These are phyloP conservation scores for Drosophila insularis DNA, from an alignment of 1,140 invertebrate species.

Conservation along the genomic window DNA sequence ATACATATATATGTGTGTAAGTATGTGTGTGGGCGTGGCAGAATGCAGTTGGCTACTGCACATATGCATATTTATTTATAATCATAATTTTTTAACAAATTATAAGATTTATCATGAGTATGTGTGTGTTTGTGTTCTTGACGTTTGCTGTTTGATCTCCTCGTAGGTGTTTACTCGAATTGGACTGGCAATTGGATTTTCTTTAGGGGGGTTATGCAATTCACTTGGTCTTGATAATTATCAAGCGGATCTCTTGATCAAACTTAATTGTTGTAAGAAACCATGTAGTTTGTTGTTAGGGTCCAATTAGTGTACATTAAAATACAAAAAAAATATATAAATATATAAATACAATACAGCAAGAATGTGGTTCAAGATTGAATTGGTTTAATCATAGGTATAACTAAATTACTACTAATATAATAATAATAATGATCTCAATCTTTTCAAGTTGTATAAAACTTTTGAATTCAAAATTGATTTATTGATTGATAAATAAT, in stretches of 20 bases:
- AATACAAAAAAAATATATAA: constrained; percentile 42
- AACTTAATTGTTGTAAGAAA: constrained; percentile 51
- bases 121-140: constrained; percentile 15
- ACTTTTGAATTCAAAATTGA: no score
- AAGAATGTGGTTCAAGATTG: constrained; percentile 23
- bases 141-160: constrained; percentile 11
- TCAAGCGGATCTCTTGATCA: constrained; percentile 66
- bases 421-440: no score
- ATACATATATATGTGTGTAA: no score
- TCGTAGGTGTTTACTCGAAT: constrained; percentile 55
- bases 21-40: constrained; percentile 47
- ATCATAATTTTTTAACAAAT: constrained; percentile 57
- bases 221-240: constrained; percentile 38
- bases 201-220: constrained; percentile 57
- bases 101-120: constrained; percentile 20
- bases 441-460: no score
- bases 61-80: constrained; percentile 20
- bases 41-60: constrained; percentile 20
- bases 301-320: constrained; percentile 68
- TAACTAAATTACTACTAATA: constrained; percentile 40
- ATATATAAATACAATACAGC: background rate
- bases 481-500: no score
- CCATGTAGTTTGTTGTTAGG: constrained; percentile 38
- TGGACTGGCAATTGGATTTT: constrained; percentile 14
- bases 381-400: constrained; percentile 22